Base-by-base conservation (phyloP, 2,113 vertebrate genomes). In the Pseudopipra pipra region DNA sequence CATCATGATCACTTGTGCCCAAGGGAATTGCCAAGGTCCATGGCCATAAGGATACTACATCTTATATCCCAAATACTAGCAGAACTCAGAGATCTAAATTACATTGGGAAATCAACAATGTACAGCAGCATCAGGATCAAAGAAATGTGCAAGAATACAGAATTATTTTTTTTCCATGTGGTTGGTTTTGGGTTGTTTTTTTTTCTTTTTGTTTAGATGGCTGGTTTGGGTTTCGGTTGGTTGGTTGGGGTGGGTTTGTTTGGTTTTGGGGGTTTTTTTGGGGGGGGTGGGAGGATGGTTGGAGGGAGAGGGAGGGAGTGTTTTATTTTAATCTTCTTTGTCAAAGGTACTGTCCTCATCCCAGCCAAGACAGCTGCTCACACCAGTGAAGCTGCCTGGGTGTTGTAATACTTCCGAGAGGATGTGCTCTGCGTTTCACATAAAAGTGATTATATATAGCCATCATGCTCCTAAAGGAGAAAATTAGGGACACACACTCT, bases 271-370 rank as follows among this genome's bases (percentile, higher is more conserved):
- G 4, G 3, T 12, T 39, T 39, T 31, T 21, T 39, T 37, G 66
- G 20, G 15, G 5, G 11, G 5, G n/a, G 9, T 6, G 2, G 4
- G 11, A 33, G 1, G 5, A 5, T 8, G 11, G 13, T 47, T 35
- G 43, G 24, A 17, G 17, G 39, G 39, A 41, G 39, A 41, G 39
- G 39, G 39, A 41, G 39, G 39, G 39, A 41, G 3, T 12, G 9
- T 8, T 62, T 43, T 12, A 13, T 37, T 43, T 65, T 8, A 43
- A 68, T n/a, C 31, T 35, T 49, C 70, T 44, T 54, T 62, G 19
- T 88, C 17, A 62, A 52, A 39, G 27, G 22, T 43, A 5, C 58
- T 56, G 17, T 56, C 31, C 10, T 37, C 16, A 66, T 46, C 63
- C 71, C 52, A 52, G 28, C 25, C 51, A 80, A 80, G 55, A 66